Evolutionary conservation across 2,113 vertebrate genomes (phyloP).

Genomic region (Burhinus oedicnemus): DNA sequence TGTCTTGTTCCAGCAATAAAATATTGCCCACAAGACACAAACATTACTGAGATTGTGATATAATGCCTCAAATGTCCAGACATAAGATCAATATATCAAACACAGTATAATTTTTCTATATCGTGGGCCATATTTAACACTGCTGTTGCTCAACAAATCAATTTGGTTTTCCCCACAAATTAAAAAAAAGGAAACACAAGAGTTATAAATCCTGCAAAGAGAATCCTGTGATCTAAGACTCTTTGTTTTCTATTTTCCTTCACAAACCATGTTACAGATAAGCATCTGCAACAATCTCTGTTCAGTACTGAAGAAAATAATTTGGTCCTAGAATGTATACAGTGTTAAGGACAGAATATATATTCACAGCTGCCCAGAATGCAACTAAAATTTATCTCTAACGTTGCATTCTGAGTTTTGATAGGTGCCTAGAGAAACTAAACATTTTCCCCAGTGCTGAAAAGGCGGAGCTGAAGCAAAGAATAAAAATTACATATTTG

Average conservation of each 20-base stretch:
- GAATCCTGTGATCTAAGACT: background rate
- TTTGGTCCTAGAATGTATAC: background rate
- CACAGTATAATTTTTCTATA: background rate
- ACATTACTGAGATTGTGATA: constrained; percentile 12
- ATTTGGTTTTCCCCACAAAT: background rate
- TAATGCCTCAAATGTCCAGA: background rate
- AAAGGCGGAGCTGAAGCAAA: background rate
- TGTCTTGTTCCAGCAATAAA: constrained; percentile 34
- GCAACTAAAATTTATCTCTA: background rate
- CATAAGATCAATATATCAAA: background rate
- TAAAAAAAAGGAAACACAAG: background rate
- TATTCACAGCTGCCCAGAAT: background rate
- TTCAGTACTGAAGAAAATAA: background rate
- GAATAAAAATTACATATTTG: background rate
- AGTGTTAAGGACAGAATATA: background rate
- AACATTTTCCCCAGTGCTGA: background rate
- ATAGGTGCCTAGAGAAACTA: background rate
- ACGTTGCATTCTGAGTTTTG: background rate
- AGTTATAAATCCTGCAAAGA: background rate
- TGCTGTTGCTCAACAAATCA: background rate
- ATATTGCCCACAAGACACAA: constrained; percentile 6
- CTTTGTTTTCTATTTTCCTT: background rate
- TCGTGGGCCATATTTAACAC: background rate
- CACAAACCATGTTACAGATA: background rate
- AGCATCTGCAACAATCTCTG: background rate